These are phyloP conservation scores for Conus ventricosus DNA, from an alignment of 1,140 invertebrate species.

Conservation along the genomic window DNA sequence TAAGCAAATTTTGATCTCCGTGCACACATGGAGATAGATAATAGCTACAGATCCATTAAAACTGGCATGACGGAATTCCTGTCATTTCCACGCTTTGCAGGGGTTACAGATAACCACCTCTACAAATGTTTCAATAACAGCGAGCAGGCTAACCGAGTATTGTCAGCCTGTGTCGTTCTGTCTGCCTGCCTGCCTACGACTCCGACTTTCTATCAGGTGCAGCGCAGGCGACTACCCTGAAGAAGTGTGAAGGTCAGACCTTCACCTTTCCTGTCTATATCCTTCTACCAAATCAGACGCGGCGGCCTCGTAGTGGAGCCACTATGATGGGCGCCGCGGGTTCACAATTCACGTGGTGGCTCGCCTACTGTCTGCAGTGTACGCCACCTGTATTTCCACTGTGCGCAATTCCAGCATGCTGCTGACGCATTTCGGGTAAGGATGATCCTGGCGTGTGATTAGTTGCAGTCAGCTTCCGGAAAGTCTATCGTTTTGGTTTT, in stretches of 20 bases:
- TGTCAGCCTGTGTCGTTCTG: no score
- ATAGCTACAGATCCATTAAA: no score
- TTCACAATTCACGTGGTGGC: not conserved
- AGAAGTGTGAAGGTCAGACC: not conserved
- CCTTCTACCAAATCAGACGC: slow-evolving; percentile 5
- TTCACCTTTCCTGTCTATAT: slow-evolving; percentile 23
- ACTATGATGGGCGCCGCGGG: slow-evolving; percentile 23
- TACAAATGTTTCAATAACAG: no score
- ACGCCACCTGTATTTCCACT: slow-evolving; percentile 30
- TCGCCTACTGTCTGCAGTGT: slow-evolving; percentile 31
- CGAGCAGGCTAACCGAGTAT: no score
- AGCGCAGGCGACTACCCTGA: not conserved
- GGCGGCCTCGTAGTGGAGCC: slow-evolving; percentile 8
- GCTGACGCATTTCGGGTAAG: slow-evolving; percentile 2
- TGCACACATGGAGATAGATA: no score
- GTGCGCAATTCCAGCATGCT: not conserved
- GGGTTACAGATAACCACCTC: no score
- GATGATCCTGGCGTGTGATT: not conserved
- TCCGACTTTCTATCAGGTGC: not conserved
- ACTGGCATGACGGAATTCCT: no score
- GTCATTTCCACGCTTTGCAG: no score
- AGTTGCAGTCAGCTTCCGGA: no score
- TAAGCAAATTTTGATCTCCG: no score
- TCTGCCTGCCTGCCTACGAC: not conserved
- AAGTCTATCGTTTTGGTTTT: no score